Evolutionary conservation across 2,113 vertebrate species (phyloP), one percentile per base, ranked within the genome.

Genomic region (Paralichthys olivaceus): DNA sequence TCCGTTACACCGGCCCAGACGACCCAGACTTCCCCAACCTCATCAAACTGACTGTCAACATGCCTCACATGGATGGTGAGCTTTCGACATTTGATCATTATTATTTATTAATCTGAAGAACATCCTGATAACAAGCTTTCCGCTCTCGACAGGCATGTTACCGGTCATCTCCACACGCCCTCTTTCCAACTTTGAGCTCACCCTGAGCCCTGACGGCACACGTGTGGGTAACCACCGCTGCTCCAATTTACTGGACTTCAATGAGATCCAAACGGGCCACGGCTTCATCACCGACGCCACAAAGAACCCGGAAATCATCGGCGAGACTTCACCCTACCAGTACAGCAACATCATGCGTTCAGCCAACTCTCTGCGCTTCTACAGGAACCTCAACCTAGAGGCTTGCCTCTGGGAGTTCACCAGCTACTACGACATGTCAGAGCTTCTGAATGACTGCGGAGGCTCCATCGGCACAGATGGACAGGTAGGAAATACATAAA

Each of bases 241-340:
- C 86, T 96, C 96, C 81, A 96, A 95, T 84, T 90, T 96, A 43
- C 87, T 96, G 77, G 95, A 96, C 85, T 95, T 94, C 76, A 95
- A 95, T 40, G 94, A 96, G 90, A 93, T 96, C 77, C 94, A 92
- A 53, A 96, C 95, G 0, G 93, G 94, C 61, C 84, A 95, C 7
- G 95, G 95, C 58, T 96, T 96, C 87, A 92, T 96, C 87, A 95
- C 92, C 1, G 92, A 94, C 0, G 86, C 91, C 61, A 94, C 92
- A 0, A 95, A 95, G 86, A 96, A 94, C 74, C 89, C 93, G 4
- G 94, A 95, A 81, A 92, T 93, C 55, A 93, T 95, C 8, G 94
- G 95, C 9, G 94, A 96, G 87, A 94, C 91, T 0, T 94, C 94
- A 0, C 95, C 95, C 0, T 95, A 95, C 81, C 95, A 94, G 69